Base-by-base conservation (phyloP, 2,797 vertebrate genomes). In the Sylvia borin region DNA sequence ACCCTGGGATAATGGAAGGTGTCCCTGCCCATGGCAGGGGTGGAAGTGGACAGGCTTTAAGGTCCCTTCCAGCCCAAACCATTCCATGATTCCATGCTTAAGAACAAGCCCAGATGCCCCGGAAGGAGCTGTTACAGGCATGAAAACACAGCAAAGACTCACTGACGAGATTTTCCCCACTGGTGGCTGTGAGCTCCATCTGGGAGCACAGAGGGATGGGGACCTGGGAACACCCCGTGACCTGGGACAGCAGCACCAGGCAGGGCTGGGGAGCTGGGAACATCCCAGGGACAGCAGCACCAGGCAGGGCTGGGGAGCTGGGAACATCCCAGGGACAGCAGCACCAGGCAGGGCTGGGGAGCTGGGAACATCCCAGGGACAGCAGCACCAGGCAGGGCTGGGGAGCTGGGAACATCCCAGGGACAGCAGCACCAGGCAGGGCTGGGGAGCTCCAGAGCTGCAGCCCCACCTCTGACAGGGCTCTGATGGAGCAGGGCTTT, bases 131-230 rank as follows among this genome's bases (percentile, higher is more conserved):
- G 50, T 7, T 6, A 58, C 0, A 5, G 53, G 61, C 25, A 16
- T 0, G 19, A 25, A 32, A 53, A 45, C 2, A 10, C 27, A 70
- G 79, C 19, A 32, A 13, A 74, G 58, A 4, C 24, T 17, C 3
- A 0, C 0, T 0, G 0, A 5, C 2, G 87, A 13, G 67, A 15
- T 3, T 4, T 2, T 38, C 27, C 6, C 14, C 15, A 2, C 2
- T 3, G 5, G 42, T 3, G 17, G 53, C 43, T 16, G 16, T 8
- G 60, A 60, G 54, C 32, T 61, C 34, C 26, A 1, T 3, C 34
- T 3, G 32, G 58, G 45, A 43, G 50, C 60, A 13, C 36, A 4
- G 22, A 0, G 0, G 42, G 73, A 13, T 20, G 71, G 5, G n/a
- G n/a, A n/a, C n/a, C n/a, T n/a, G n/a, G n/a, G n/a, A n/a, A n/a